A percentile compares a stretch with the other conserved stretches of the same genome.
Evolutionary conservation across 92 coral and sea anemone species (phyloP).

Genomic region (Micromussa lordhowensis): DNA sequence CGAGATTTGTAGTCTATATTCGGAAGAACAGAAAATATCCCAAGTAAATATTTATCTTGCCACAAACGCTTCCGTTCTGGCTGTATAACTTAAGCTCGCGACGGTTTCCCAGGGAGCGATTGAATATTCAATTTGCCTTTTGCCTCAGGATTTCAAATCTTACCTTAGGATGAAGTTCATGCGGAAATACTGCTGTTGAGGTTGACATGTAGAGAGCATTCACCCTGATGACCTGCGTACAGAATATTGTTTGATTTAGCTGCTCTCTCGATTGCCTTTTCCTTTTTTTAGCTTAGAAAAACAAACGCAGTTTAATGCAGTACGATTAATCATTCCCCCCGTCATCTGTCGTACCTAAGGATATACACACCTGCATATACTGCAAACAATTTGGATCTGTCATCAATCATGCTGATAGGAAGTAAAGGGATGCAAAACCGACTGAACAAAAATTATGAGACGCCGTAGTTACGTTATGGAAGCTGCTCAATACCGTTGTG

Average conservation of each 20-base stretch:
- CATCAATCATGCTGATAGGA: neutral
- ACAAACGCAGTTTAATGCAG: neutral
- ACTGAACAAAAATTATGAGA: neutral
- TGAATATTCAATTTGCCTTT: neutral
- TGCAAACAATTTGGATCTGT: neutral
- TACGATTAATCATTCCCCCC: neutral
- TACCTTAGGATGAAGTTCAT: neutral
- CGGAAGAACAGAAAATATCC: neutral
- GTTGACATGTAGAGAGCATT: neutral
- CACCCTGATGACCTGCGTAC: neutral
- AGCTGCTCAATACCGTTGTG: neutral
- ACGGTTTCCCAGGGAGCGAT: neutral
- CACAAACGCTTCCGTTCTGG: neutral
- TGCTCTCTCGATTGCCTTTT: neutral
- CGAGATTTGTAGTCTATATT: neutral
- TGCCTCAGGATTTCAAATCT: neutral
- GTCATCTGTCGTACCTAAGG: neutral
- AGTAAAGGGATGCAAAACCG: neutral
- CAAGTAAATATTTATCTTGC: neutral
- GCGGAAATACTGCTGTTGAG: neutral
- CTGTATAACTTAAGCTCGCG: neutral
- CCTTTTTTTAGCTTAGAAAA: neutral
- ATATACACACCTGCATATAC: neutral
- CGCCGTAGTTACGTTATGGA: neutral
- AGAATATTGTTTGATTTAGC: neutral